Conservation (phyloP, 35 echinoderm and acorn worm genomes). For the Hemicentrotus pulcherrimus region DNA sequence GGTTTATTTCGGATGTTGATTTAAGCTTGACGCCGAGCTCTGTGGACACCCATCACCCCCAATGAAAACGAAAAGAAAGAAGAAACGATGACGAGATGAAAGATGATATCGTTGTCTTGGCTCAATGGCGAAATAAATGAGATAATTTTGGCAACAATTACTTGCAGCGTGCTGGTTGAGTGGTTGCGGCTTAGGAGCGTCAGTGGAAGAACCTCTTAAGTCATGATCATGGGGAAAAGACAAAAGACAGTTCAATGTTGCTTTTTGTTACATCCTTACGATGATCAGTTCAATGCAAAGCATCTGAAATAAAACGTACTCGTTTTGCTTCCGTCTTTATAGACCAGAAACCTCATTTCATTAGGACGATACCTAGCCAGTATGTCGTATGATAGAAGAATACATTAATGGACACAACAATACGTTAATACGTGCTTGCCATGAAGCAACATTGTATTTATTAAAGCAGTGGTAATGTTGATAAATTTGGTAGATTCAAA, state of each 20-base stretch:
- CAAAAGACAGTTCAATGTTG: too few relatives aligned
- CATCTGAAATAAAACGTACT: too few relatives aligned
- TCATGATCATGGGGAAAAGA: neutral
- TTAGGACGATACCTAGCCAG: neutral
- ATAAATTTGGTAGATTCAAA: too few relatives aligned
- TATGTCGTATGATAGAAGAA: neutral
- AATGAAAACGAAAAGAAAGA: neutral
- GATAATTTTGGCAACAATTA: constrained; percentile 14
- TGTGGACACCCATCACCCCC: neutral
- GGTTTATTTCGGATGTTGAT: constrained; percentile 42
- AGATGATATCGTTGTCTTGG: neutral
- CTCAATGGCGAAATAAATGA: neutral
- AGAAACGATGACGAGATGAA: neutral
- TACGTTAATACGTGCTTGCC: too few relatives aligned
- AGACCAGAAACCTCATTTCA: neutral
- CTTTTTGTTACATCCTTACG: too few relatives aligned
- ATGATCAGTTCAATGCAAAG: too few relatives aligned
- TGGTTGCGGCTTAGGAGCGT: neutral
- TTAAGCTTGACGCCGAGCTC: neutral
- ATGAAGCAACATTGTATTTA: too few relatives aligned
- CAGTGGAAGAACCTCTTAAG: neutral
- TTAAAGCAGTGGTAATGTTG: too few relatives aligned
- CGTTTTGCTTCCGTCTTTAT: too few relatives aligned
- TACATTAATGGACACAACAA: too few relatives aligned
- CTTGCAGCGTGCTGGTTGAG: neutral